phyloP scores from a whole-genome alignment of 2,113 vertebrate genomes.

The Zapus hudsonius region DNA sequence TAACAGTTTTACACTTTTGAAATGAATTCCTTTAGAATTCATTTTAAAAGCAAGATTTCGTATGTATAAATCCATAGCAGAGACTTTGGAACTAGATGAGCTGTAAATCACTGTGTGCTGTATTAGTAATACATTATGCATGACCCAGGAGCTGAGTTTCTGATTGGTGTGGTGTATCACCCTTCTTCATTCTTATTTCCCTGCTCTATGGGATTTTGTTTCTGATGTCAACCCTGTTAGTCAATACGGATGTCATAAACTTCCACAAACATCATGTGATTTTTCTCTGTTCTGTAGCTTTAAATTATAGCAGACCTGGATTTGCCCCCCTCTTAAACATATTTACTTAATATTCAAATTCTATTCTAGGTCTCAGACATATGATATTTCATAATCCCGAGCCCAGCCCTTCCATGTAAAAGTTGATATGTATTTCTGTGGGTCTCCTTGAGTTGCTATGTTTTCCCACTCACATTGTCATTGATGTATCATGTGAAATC shows the following conservation, averaged over 20 bases:
- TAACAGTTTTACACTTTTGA: slow-evolving; percentile 13
- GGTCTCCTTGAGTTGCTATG: not conserved
- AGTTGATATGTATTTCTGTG: not conserved
- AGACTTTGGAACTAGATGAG: not conserved
- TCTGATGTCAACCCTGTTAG: not conserved
- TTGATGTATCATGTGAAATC: not conserved
- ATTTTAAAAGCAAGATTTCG: not conserved
- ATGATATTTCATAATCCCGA: not conserved
- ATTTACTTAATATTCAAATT: slow-evolving; percentile 21
- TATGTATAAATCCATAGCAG: not conserved
- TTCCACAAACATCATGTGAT: not conserved
- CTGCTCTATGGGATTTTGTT: not conserved
- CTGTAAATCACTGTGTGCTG: not conserved
- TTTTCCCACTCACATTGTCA: not conserved
- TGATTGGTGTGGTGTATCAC: not conserved
- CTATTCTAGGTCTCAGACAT: not conserved
- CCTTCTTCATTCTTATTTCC: not conserved
- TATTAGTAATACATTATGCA: not conserved
- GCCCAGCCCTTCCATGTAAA: not conserved
- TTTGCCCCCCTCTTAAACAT: not conserved
- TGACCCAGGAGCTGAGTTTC: not conserved
- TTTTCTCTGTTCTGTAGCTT: not conserved
- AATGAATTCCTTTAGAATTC: not conserved
- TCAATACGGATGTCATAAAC: not conserved
- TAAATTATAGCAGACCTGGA: not conserved